Conservation (phyloP, 2,113 vertebrate species). For the Gallinago paraguaiae region DNA sequence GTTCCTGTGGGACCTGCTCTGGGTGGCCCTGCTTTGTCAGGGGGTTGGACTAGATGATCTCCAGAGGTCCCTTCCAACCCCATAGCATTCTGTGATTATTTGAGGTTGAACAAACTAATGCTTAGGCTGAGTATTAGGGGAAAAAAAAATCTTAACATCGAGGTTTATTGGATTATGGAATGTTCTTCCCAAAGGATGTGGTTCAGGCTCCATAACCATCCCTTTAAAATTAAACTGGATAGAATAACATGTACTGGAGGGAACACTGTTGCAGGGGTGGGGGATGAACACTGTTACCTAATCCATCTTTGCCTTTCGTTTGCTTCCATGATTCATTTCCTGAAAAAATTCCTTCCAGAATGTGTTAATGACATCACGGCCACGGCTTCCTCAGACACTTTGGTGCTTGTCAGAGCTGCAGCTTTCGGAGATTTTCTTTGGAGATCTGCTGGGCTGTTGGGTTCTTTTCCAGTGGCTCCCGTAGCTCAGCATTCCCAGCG, state of each 20-base stretch:
- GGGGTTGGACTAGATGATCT: too few relatives aligned
- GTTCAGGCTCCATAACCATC: conserved; percentile 1
- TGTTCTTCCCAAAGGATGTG: conserved; percentile 32
- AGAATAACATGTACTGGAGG: conserved; percentile 8
- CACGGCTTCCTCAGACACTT: neutral
- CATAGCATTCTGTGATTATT: too few relatives aligned
- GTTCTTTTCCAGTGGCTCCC: neutral
- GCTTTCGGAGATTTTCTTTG: neutral
- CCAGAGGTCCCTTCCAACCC: too few relatives aligned
- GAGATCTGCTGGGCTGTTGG: neutral
- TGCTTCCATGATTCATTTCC: conserved; percentile 46
- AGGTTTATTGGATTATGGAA: conserved; percentile 41
- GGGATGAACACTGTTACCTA: neutral
- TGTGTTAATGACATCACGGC: neutral
- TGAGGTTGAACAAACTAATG: neutral
- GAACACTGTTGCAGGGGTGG: neutral
- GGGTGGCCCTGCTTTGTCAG: too few relatives aligned
- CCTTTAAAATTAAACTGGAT: conserved; percentile 23
- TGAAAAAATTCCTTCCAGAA: neutral
- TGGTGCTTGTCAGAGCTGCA: neutral
- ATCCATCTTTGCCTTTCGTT: neutral
- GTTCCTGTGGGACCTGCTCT: too few relatives aligned
- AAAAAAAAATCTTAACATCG: neutral
- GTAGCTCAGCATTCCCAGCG: neutral
- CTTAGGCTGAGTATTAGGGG: neutral